Conservation (phyloP, 2,113 vertebrate genomes). For the Oxyura jamaicensis region DNA sequence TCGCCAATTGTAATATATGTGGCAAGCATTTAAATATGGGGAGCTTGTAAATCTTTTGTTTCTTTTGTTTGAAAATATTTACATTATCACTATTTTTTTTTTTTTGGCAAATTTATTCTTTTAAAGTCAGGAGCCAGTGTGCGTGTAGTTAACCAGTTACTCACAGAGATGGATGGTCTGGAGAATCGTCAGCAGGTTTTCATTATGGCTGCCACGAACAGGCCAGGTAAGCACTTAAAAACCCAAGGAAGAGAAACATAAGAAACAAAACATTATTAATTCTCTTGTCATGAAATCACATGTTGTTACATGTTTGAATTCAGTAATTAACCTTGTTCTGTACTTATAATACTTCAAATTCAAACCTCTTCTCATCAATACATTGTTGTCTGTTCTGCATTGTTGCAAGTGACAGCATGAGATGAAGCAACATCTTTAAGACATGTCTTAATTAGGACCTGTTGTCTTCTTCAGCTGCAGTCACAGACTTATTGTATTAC, state of each 20-base stretch:
- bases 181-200: conserved; percentile 91
- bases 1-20: accelerated
- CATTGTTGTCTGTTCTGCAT: neutral
- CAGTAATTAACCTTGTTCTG: neutral
- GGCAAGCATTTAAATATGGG: neutral
- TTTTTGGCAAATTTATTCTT: neutral
- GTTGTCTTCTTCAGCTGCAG: neutral
- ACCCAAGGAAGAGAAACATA: neutral
- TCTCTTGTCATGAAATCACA: neutral
- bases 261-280: accelerated
- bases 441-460: neutral
- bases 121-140: conserved; percentile 89
- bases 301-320: neutral
- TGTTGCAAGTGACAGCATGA: neutral
- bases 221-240: conserved; percentile 84
- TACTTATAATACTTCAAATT: neutral
- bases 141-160: conserved; percentile 94
- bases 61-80: neutral
- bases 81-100: neutral
- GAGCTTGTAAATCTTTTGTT: neutral
- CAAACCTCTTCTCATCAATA: neutral
- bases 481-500: neutral
- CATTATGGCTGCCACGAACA: conserved; percentile 97
- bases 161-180: conserved; percentile 97
- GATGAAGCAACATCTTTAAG: neutral